Evolutionary conservation across 2,888 invertebrate genomes (phyloP).

Genomic region (Leucophora obtusa): DNA sequence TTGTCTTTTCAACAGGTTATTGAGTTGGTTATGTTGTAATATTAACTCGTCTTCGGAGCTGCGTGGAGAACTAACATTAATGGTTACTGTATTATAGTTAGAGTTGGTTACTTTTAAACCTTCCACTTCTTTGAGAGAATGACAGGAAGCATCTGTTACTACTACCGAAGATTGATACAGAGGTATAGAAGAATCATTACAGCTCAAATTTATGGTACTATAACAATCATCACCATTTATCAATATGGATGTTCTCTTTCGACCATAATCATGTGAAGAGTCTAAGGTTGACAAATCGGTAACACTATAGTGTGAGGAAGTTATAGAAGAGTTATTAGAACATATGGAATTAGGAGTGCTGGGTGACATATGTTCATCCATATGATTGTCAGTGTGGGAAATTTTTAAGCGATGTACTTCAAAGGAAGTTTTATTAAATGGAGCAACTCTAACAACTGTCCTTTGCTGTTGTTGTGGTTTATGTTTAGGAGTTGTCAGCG

Average conservation of each 20-base stretch:
- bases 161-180: slow-evolving; percentile 87
- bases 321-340: background rate
- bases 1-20: slow-evolving; percentile 74
- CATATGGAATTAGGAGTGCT: slow-evolving; percentile 61
- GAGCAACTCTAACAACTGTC: slow-evolving; percentile 80
- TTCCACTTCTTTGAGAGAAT: slow-evolving; percentile 27
- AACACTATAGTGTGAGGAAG: slow-evolving; percentile 57
- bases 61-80: slow-evolving; percentile 78
- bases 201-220: slow-evolving; percentile 85
- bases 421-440: slow-evolving; percentile 75
- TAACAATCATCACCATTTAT: slow-evolving; percentile 87
- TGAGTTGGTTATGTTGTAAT: slow-evolving; percentile 76
- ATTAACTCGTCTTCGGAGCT: slow-evolving; percentile 73
- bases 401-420: slow-evolving; percentile 81
- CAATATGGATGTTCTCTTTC: slow-evolving; percentile 85
- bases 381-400: slow-evolving; percentile 80
- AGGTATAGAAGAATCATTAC: slow-evolving; percentile 81
- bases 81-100: slow-evolving; percentile 81
- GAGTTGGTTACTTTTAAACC: slow-evolving; percentile 79
- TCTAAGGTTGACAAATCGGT: slow-evolving; percentile 58
- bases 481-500: slow-evolving; percentile 8
- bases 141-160: slow-evolving; percentile 81
- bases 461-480: slow-evolving; percentile 65
- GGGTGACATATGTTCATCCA: slow-evolving; percentile 49
- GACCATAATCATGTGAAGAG: slow-evolving; percentile 65